Percentiles rank a stretch among this genome's conserved stretches.
Evolutionary conservation across 2,113 vertebrate species (phyloP).

Genomic region (Antechinus stuartii): DNA sequence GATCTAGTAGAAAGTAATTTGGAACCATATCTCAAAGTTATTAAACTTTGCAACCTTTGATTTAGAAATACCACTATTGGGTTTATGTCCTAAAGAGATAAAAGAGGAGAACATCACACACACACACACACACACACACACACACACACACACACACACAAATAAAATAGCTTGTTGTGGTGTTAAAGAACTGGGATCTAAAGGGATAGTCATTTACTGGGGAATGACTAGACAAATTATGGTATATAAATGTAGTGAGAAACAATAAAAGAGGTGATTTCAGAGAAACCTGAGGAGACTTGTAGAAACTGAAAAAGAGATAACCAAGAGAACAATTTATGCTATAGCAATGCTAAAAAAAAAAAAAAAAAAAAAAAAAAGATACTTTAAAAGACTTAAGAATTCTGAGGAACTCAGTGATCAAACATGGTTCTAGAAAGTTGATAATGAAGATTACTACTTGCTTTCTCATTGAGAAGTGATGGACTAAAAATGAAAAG

Average conservation of each 20-base stretch:
- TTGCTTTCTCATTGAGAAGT: neutral
- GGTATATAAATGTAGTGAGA: neutral
- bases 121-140: neutral
- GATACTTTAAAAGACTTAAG: neutral
- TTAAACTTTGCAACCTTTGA: neutral
- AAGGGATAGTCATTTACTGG: neutral
- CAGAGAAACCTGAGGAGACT: neutral
- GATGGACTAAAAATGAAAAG: neutral
- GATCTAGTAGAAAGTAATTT: neutral
- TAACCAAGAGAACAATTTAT: neutral
- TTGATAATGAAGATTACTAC: neutral
- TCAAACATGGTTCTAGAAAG: neutral
- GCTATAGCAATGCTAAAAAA: neutral
- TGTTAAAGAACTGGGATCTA: neutral
- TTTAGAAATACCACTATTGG: neutral
- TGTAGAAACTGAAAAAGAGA: neutral
- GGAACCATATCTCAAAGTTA: neutral
- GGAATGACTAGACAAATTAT: neutral
- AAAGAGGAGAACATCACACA: neutral
- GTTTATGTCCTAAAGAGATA: neutral
- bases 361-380: neutral
- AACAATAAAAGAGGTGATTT: neutral
- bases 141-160: neutral
- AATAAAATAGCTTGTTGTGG: neutral
- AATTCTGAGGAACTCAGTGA: neutral